A percentile compares a stretch with the other conserved stretches of the same genome.
These are phyloP conservation scores for Haliclona indistincta DNA, from an alignment of 37 sponge, comb jelly and placozoan genomes.

Conservation along the genomic window DNA sequence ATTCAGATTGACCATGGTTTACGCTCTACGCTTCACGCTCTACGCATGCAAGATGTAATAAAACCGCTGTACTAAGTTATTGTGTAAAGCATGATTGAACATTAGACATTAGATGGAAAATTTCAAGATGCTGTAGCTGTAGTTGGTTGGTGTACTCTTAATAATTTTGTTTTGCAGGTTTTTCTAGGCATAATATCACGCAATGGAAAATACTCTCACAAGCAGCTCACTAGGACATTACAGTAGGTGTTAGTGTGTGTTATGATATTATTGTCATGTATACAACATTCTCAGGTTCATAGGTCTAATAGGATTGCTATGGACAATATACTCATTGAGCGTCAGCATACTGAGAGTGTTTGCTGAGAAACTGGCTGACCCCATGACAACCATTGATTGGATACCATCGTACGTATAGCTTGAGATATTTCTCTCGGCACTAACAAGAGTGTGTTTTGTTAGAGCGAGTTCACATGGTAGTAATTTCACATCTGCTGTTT, in stretches of 20 bases:
- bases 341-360: constrained; percentile 44
- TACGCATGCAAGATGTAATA: too few relatives aligned
- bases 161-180: constrained; percentile 29
- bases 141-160: too few relatives aligned
- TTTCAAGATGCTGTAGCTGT: too few relatives aligned
- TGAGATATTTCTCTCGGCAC: too few relatives aligned
- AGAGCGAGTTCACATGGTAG: neutral
- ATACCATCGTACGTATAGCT: too few relatives aligned
- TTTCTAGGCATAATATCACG: constrained; percentile 51
- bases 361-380: constrained; percentile 41
- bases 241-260: constrained; percentile 19
- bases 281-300: constrained; percentile 21
- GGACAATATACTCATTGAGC: constrained; percentile 47
- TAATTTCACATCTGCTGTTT: neutral
- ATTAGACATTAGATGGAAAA: too few relatives aligned
- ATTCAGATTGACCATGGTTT: too few relatives aligned
- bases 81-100: too few relatives aligned
- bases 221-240: constrained; percentile 52
- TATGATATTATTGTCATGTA: neutral
- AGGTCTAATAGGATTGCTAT: constrained; percentile 45
- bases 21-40: too few relatives aligned
- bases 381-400: constrained; percentile 28
- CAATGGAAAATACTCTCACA: constrained; percentile 52
- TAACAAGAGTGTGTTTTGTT: neutral
- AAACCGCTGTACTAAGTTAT: too few relatives aligned